These are phyloP conservation scores for Tokudaia muenninki DNA, from an alignment of 2,797 vertebrate genomes.

Conservation along the genomic window DNA sequence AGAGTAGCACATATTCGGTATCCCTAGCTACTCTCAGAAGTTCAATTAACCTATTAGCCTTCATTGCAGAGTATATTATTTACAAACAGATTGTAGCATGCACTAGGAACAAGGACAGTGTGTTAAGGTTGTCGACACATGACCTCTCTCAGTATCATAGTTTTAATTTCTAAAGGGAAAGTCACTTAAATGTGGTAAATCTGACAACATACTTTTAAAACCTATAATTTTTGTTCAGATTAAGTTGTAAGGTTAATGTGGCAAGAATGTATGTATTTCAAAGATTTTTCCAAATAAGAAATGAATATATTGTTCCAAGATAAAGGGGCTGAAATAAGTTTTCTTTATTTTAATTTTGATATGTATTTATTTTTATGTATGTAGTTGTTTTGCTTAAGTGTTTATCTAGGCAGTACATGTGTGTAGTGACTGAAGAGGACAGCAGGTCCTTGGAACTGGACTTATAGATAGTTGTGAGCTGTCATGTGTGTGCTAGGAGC, in stretches of 20 bases:
- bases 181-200: neutral
- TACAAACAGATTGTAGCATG: neutral
- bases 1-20: neutral
- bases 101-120: neutral
- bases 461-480: neutral
- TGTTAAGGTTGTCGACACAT: neutral
- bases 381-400: neutral
- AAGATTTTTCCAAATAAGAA: neutral
- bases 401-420: neutral
- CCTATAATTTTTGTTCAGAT: neutral
- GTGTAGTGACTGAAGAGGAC: neutral
- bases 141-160: neutral
- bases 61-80: neutral
- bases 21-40: neutral
- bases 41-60: neutral
- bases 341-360: neutral
- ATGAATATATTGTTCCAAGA: neutral
- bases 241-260: neutral
- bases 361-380: neutral
- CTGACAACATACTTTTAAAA: conserved; percentile 14
- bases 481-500: neutral
- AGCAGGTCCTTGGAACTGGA: neutral
- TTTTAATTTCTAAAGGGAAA: conserved; percentile 47
- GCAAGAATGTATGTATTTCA: conserved; percentile 4
- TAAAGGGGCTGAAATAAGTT: neutral